Percentiles rank a stretch among this genome's conserved stretches.
phyloP scores from a whole-genome alignment of 2,113 vertebrate species.

The Ranitomeya imitator region DNA sequence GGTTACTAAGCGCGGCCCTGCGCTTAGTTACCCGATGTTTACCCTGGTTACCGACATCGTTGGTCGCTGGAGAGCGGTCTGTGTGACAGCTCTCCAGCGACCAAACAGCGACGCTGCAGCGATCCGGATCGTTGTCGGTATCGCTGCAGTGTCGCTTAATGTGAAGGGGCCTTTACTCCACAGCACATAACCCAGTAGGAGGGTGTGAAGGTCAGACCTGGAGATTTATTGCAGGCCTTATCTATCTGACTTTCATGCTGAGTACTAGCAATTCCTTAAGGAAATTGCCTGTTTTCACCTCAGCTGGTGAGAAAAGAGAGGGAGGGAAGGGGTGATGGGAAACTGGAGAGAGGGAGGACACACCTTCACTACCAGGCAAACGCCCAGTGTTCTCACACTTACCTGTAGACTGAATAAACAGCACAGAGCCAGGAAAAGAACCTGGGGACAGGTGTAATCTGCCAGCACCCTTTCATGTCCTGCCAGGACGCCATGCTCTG shows the following conservation, averaged over 20 bases:
- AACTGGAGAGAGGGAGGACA: conserved; percentile 49
- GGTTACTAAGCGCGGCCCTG: too few relatives aligned
- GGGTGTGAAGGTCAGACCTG: conserved; percentile 7
- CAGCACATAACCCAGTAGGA: background rate
- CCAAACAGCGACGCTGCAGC: too few relatives aligned
- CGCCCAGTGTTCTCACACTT: conserved; percentile 43
- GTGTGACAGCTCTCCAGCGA: too few relatives aligned
- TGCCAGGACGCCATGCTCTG: background rate
- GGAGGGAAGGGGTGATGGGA: conserved; percentile 57
- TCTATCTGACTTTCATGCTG: conserved; percentile 22
- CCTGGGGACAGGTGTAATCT: conserved; percentile 34
- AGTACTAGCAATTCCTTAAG: conserved; percentile 5
- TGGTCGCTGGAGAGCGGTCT: too few relatives aligned
- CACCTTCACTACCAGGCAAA: conserved; percentile 50
- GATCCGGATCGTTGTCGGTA: too few relatives aligned
- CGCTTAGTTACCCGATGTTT: too few relatives aligned
- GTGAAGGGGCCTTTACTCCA: background rate
- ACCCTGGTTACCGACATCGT: too few relatives aligned
- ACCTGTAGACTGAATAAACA: conserved; percentile 47
- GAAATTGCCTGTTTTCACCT: conserved; percentile 43
- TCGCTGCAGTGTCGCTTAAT: too few relatives aligned
- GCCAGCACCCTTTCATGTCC: conserved; percentile 40
- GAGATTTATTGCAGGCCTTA: conserved; percentile 10
- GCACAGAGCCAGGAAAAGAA: conserved; percentile 8
- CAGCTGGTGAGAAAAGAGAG: background rate